Evolutionary conservation across 2,888 invertebrate species (phyloP).

Genomic region (Phyllotreta cruciferae): DNA sequence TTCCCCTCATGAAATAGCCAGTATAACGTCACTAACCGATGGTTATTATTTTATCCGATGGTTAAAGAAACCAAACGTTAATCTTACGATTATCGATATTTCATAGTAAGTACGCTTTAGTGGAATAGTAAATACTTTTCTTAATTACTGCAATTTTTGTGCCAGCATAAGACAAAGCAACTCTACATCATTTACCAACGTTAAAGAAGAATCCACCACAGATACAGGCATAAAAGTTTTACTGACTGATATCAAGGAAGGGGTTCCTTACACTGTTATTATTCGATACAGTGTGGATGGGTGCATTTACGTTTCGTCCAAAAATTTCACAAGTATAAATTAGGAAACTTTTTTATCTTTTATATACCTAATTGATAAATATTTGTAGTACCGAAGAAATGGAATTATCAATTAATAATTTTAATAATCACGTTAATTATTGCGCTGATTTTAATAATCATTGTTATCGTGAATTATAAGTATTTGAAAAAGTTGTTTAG

Average conservation of each 20-base stretch:
- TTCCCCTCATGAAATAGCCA: slow-evolving; percentile 33
- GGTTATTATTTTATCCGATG: slow-evolving; percentile 31
- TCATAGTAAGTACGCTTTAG: slow-evolving; percentile 37
- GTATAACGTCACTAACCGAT: slow-evolving; percentile 24
- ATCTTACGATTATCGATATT: slow-evolving; percentile 32
- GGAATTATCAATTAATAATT: not conserved
- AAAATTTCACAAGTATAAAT: slow-evolving; percentile 26
- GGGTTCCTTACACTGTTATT: slow-evolving; percentile 31
- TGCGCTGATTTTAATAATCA: too few relatives aligned
- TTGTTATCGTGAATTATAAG: too few relatives aligned
- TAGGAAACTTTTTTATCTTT: not conserved
- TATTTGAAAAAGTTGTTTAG: too few relatives aligned
- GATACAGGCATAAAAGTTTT: slow-evolving; percentile 30
- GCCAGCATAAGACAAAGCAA: slow-evolving; percentile 30
- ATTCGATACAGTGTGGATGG: slow-evolving; percentile 34
- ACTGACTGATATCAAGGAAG: slow-evolving; percentile 32
- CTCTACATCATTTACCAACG: slow-evolving; percentile 26
- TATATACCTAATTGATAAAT: not conserved
- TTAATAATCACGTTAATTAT: too few relatives aligned
- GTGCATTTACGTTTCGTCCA: slow-evolving; percentile 32
- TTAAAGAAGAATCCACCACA: slow-evolving; percentile 17
- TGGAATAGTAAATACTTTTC: not conserved
- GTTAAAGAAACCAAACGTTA: slow-evolving; percentile 27
- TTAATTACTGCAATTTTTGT: slow-evolving; percentile 5
- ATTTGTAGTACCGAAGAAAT: slow-evolving; percentile 5